Evolutionary conservation across 2,797 vertebrate genomes (phyloP), one percentile per base, ranked within the genome.

Genomic region (Novumbra hubbsi): DNA sequence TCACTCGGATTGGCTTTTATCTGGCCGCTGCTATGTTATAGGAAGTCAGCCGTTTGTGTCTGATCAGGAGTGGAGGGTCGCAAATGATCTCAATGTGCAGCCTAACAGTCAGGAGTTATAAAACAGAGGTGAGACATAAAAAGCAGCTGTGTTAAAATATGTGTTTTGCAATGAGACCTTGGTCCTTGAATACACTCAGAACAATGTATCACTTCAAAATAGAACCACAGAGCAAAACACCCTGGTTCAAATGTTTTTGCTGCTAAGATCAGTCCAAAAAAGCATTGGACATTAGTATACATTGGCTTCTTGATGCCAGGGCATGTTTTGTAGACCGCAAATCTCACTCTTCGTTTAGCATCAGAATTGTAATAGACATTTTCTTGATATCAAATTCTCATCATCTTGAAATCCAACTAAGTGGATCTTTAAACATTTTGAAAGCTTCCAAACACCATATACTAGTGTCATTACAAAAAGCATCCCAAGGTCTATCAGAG

Each of bases 401-500:
- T 19, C 17, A 55, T 17, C 49, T n/a, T 5, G 19, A 55, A 55
- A 7, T 52, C 21, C 24, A 21, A n/a, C 5, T 7, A 68, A 48
- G 41, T 24, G 17, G 3, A 11, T n/a, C 32, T 67, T 67, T 3
- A 5, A 83, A 67, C 76, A 21, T 73, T 76, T 73, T 64, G 72
- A 3, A 34, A 83, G 82, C 82, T 73, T 74, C 79, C 74, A 76
- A 75, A 79, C 79, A 81, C 81, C 81, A 78, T 85, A 74, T 80
- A 78, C 79, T 80, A 57, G 75, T 49, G 79, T 55, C 28, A 32
- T 70, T 70, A 12, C 52, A 83, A 79, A 74, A 85, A 84, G 83
- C 84, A 83, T 82, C 85, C 89, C 87, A 91, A 91, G 89, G 90
- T 89, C 87, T 85, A 83, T 81, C 74, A 74, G 84, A 88, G 86